Conservation (phyloP, 2,113 vertebrate species). For the Nipponia nippon region DNA sequence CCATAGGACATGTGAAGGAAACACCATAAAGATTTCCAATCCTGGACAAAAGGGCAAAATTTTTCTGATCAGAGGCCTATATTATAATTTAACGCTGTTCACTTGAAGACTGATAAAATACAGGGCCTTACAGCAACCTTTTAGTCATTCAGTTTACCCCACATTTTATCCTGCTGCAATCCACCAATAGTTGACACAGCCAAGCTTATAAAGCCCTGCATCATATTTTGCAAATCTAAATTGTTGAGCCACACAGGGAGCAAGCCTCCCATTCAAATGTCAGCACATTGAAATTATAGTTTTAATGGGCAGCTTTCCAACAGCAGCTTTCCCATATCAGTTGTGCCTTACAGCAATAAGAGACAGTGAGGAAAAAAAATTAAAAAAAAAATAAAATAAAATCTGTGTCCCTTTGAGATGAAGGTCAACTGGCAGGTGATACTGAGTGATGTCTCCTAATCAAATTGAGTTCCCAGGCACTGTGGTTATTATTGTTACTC, state of each 20-base stretch:
- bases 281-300: not conserved
- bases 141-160: not conserved
- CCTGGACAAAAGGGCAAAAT: not conserved
- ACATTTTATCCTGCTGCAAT: not conserved
- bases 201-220: not conserved
- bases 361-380: not conserved
- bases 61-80: not conserved
- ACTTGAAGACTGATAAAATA: not conserved
- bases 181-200: not conserved
- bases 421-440: not conserved
- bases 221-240: not conserved
- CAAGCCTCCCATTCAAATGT: not conserved
- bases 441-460: not conserved
- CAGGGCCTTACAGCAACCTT: not conserved
- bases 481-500: not conserved
- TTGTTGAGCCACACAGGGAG: not conserved
- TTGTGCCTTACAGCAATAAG: not conserved
- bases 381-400: not conserved
- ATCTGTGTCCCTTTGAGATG: not conserved
- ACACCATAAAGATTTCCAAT: not conserved
- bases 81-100: not conserved
- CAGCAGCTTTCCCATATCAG: not conserved
- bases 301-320: slow-evolving; percentile 15
- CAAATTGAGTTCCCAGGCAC: not conserved
- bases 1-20: not conserved